Evolutionary conservation across 2,797 vertebrate genomes (phyloP), one percentile per base, ranked within the genome.

Genomic region (Tadarida brasiliensis): DNA sequence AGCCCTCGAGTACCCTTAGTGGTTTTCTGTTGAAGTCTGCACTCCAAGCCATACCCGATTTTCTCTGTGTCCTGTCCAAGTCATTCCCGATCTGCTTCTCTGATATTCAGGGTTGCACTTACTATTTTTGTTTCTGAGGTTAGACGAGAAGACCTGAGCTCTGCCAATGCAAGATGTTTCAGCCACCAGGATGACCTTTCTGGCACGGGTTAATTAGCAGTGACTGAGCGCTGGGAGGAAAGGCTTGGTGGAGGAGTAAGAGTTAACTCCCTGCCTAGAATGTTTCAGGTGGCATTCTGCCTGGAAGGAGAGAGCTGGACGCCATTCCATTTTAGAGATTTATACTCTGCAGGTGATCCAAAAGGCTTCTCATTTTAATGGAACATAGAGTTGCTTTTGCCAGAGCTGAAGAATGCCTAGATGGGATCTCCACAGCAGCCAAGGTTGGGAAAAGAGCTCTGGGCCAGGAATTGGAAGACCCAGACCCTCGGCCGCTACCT

Each of bases 311-410:
- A 83, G 86, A 90, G 85, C 74, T 94, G 86, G 90, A 80, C 89
- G 83, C 54, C 28, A 1, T 94, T 89, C 80, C 35, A 12, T 61
- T 76, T 81, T 68, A 89, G 91, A 94, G 70, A 95, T 92, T 92
- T 68, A 65, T 81, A 89, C 20, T 59, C 77, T 2, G 5, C 83
- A 83, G 73, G 83, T 93, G 83, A 81, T 86, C 59, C 71, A 83
- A n/a, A 88, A 54, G 91, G 67, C 83, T 94, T 92, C 78, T 92
- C 26, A 7, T 80, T 92, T 76, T 96, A 94, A 90, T 93, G 86
- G 92, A 78, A 74, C 78, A 11, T 84, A 22, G 90, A 83, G 30
- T 81, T 59, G 56, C 71, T 85, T 91, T 95, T 95, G 95, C 74
- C 84, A 92, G 70, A 78, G 87, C 51, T 88, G 59, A 84, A 94